phyloP scores from a whole-genome alignment of 1,140 invertebrate species.

The silkworm (Bombyx mori) region ASM3026992v2 NC_085107.1:13402501-13403000 shows the following conservation, averaged over 20 bases:
- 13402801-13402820: conserved; percentile 34
- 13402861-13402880: neutral
- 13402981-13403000: conserved; percentile 38
- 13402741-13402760: conserved; percentile 41
- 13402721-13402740: conserved; percentile 21
- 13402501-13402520: too few relatives aligned
- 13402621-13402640: conserved; percentile 28
- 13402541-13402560: too few relatives aligned
- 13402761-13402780: conserved; percentile 32
- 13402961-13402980: conserved; percentile 41
- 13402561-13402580: too few relatives aligned
- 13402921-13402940: conserved; percentile 7
- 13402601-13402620: neutral
- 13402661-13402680: conserved; percentile 17
- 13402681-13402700: conserved; percentile 49
- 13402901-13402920: too few relatives aligned
- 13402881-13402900: too few relatives aligned
- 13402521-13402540: too few relatives aligned
- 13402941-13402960: conserved; percentile 23
- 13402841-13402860: neutral
- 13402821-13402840: conserved; percentile 13
- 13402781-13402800: conserved; percentile 37
- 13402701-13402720: conserved; percentile 46
- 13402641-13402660: conserved; percentile 34
- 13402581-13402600: too few relatives aligned